Conservation (phyloP, 2,888 invertebrate species). For the Laspeyria flexula region DNA sequence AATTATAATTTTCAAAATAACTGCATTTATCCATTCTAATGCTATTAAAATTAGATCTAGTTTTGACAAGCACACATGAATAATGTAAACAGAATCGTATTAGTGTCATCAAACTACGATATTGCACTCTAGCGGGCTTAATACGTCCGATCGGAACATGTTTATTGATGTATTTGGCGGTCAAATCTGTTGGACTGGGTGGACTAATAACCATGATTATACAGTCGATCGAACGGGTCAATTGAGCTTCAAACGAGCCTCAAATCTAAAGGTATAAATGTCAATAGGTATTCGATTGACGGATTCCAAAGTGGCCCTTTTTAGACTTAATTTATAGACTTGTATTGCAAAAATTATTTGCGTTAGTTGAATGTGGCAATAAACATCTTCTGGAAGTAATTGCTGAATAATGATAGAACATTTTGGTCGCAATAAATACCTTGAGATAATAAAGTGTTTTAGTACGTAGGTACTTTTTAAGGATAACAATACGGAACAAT, state of each 20-base stretch:
- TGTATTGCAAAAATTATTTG: neutral
- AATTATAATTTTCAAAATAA: no score
- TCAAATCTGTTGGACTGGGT: conserved; percentile 8
- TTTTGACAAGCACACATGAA: neutral
- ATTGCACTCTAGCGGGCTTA: conserved; percentile 10
- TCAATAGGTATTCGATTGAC: conserved; percentile 1
- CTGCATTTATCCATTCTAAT: no score
- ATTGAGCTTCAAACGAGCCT: conserved; percentile 9
- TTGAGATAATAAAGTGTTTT: no score
- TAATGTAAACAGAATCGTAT: conserved; percentile 19
- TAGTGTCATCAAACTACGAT: conserved; percentile 12
- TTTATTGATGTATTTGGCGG: conserved; percentile 33
- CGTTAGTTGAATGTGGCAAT: no score
- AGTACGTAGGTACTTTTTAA: no score
- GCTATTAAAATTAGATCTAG: neutral
- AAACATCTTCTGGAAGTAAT: no score
- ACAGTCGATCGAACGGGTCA: conserved; percentile 28
- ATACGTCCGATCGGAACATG: conserved; percentile 17
- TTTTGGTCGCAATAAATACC: no score
- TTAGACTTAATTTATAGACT: neutral
- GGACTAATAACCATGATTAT: conserved; percentile 26
- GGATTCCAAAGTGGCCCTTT: neutral
- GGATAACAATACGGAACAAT: no score
- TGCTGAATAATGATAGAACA: no score
- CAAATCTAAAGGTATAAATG: neutral